Base-by-base conservation (phyloP, 2,888 invertebrate species). In the Hofmannophila pseudospretella region DNA sequence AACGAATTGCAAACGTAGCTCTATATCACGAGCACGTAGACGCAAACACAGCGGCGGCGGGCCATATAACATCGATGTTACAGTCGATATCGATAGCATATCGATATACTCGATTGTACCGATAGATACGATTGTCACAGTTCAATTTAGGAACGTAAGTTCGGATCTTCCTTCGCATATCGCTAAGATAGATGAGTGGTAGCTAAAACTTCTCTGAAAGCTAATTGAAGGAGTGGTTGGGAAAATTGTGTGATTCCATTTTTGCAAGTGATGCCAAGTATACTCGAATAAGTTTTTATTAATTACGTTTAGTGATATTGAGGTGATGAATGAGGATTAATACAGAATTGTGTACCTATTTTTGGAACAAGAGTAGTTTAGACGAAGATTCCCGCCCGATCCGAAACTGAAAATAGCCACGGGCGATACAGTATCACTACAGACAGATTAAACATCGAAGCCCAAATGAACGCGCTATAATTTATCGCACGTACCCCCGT, bases 371-470 rank as follows among this genome's bases (percentile, higher is more conserved):
- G n/a, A n/a, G n/a, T n/a, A n/a, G n/a, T n/a, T n/a, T n/a, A n/a
- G n/a, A n/a, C n/a, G n/a, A 22, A 10, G 22, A 12, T 22, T 31
- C 39, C 27, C 36, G 38, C 41, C 31, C 28, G 56, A 64, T 58
- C 58, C 59, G 49, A 65, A 66, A 67, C 65, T 58, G 62, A 64
- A 65, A 69, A 72, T 65, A 60, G 73, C 70, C 67, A 48, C 49
- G 53, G 61, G 72, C 72, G 54, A 64, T 60, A 68, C 67, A 58
- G 68, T 76, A 74, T 72, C 73, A 68, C 55, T 58, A 62, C 61
- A 63, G 68, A 76, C 82, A 87, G 84, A 87, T 87, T 87, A 86
- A 86, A 86, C 86, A 86, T 80, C 79, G 79, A 67, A 75, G 67
- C 72, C 76, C 74, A 85, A 85, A 87, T 86, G 85, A 85, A 85